A percentile compares a stretch with the other conserved stretches of the same genome.
These are phyloP conservation scores for Zygaena filipendulae DNA, from an alignment of 2,888 invertebrate species.

Conservation along the genomic window DNA sequence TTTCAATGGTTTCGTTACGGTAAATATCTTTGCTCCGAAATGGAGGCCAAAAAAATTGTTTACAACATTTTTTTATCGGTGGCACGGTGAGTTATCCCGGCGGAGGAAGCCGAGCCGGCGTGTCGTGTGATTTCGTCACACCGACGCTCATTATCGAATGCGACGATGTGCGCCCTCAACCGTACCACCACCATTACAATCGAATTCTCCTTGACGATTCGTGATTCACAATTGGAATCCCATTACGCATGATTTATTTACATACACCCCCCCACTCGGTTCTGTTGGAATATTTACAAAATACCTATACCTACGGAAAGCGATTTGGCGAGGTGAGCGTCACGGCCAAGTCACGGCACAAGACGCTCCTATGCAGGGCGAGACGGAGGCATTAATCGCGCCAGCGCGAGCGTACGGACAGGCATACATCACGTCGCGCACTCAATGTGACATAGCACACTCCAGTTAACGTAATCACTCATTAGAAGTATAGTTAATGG, in stretches of 20 bases:
- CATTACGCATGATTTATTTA: constrained; percentile 27
- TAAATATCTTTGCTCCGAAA: constrained; percentile 24
- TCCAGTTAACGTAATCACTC: constrained; percentile 51
- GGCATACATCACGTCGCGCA: constrained; percentile 32
- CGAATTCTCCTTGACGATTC: constrained; percentile 49
- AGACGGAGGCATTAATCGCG: too few relatives aligned
- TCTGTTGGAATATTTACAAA: too few relatives aligned
- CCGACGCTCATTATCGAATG: constrained; percentile 41
- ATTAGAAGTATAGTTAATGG: constrained; percentile 46
- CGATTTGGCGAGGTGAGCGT: too few relatives aligned
- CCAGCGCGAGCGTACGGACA: too few relatives aligned
- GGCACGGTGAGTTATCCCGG: constrained; percentile 31
- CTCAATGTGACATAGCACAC: constrained; percentile 37
- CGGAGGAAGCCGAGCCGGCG: constrained; percentile 17
- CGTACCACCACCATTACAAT: constrained; percentile 43
- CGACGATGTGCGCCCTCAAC: constrained; percentile 34
- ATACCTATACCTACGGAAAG: too few relatives aligned
- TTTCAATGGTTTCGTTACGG: too few relatives aligned
- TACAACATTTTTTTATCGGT: constrained; percentile 40
- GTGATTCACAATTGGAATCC: constrained; percentile 47
- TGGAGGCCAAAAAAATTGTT: constrained; percentile 33
- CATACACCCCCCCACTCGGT: constrained; percentile 6
- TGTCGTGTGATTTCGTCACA: constrained; percentile 36
- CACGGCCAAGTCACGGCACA: too few relatives aligned
- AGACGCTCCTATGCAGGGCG: too few relatives aligned